Evolutionary conservation across 2,113 vertebrate genomes (phyloP), one percentile per base, ranked within the genome.

Genomic region (Ictalurus furcatus): DNA sequence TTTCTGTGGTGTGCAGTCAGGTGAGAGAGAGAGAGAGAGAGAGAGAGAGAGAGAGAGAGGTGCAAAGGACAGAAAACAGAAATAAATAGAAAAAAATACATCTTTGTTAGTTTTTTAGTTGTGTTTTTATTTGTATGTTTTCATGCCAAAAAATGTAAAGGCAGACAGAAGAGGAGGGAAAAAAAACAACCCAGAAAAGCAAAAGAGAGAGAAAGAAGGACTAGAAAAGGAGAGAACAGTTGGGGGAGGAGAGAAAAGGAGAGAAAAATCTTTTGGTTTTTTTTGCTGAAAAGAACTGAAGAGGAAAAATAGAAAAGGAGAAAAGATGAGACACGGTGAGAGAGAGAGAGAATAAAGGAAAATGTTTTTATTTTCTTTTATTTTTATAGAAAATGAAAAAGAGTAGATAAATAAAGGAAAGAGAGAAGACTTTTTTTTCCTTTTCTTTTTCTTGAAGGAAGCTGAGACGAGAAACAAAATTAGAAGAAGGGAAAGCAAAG

Each of bases 1-100:
- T 94, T 95, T 93, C 94, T 93, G 90, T 92, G 37, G 37, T 7
- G 34, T 17, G 34, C 73, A 21, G 73, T 40, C 73, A 48, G 40
- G 23, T 44, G 40, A 28, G 23, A 25, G 40, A 28, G 9, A 48
- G 40, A 14, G 37, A 76, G 37, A 78, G 71, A 74, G 71, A 74
- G 34, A 37, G 17, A 23, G 37, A 23, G 19, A 44, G 19, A 74
- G 34, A 73, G 65, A n/a, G 65, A 19, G 2, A 0, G 59, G 59
- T 23, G 63, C 13, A 28, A 67, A n/a, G 28, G 0, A 67, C 13
- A 30, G 28, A 30, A 61, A 52, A 52, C 48, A 48, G 37, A 40
- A 48, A 48, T 48, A 48, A 48, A 48, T 54, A 0, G 23, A 23
- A 61, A 8, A 30, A 71, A 34, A 34, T 40, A 40, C 2, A 48